Evolutionary conservation across 53 echinoderm and acorn worm species (phyloP).

Genomic region (Patiria pectinifera): DNA sequence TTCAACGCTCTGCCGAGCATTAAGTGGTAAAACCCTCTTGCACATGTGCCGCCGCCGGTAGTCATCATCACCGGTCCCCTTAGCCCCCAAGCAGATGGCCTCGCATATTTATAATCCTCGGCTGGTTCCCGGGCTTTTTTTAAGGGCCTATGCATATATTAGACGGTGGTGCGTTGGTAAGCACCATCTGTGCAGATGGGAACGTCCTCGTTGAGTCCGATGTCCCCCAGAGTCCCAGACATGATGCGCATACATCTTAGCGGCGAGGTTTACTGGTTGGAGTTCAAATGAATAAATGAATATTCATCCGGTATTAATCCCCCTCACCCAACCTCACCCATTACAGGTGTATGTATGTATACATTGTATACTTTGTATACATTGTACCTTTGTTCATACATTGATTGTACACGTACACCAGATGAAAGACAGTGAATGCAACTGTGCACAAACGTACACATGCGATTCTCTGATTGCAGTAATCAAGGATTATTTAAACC

Average conservation of each 20-base stretch:
- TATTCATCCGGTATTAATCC: neutral
- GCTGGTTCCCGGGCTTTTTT: neutral
- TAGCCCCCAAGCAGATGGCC: constrained; percentile 13
- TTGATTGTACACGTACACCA: too few species aligned
- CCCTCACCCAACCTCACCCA: neutral
- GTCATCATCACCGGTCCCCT: neutral
- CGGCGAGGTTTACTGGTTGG: neutral
- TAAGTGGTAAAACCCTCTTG: neutral
- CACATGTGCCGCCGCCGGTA: neutral
- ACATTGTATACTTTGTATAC: too few species aligned
- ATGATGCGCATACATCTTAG: neutral
- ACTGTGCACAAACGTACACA: too few species aligned
- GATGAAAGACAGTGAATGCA: too few species aligned
- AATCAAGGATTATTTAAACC: too few species aligned
- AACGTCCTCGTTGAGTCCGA: neutral
- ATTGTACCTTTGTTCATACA: too few species aligned
- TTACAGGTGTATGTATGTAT: neutral
- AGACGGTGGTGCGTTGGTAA: neutral
- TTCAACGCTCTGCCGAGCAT: constrained; percentile 1
- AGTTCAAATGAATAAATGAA: neutral
- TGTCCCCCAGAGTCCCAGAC: neutral
- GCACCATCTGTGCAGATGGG: constrained; percentile 39
- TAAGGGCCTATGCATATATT: constrained; percentile 36
- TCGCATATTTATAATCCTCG: neutral
- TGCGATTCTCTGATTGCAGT: too few species aligned